Conservation (phyloP, 2,888 invertebrate species). For the Morpho achilles region DNA sequence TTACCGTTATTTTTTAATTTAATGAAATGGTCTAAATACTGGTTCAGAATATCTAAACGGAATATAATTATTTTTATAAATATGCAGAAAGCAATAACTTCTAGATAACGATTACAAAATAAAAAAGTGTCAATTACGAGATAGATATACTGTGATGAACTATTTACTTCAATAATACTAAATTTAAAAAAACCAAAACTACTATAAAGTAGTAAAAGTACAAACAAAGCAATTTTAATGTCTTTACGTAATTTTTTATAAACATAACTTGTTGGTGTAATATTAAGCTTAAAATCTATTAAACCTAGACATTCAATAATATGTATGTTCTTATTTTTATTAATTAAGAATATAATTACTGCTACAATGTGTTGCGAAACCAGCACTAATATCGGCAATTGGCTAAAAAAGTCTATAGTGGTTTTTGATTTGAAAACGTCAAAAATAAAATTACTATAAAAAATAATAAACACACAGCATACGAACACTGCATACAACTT, state of each 20-base stretch:
- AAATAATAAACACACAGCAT: background rate
- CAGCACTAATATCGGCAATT: too few relatives aligned
- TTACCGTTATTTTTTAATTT: conserved; percentile 30
- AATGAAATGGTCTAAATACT: conserved; percentile 42
- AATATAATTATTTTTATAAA: conserved; percentile 39
- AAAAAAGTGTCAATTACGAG: conserved; percentile 1
- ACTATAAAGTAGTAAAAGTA: background rate
- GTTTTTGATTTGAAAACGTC: too few relatives aligned
- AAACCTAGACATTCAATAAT: conserved; percentile 12
- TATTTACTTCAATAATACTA: background rate
- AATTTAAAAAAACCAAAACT: conserved; percentile 1
- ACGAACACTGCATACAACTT: conserved; percentile 2
- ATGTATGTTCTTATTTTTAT: conserved; percentile 6
- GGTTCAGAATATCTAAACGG: conserved; percentile 44
- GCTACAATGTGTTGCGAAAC: conserved; percentile 10
- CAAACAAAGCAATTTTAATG: conserved; percentile 9
- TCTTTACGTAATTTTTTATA: conserved; percentile 7
- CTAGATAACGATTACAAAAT: conserved; percentile 18
- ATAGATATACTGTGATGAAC: background rate
- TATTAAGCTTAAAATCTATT: conserved; percentile 20
- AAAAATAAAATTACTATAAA: background rate
- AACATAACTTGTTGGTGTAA: conserved; percentile 5
- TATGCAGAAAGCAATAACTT: conserved; percentile 37
- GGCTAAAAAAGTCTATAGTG: too few relatives aligned
- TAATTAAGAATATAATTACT: conserved; percentile 2